A percentile compares a stretch with the other conserved stretches of the same genome.
Conservation (phyloP, 2,888 invertebrate species). For the Yponomeuta sedellus region DNA sequence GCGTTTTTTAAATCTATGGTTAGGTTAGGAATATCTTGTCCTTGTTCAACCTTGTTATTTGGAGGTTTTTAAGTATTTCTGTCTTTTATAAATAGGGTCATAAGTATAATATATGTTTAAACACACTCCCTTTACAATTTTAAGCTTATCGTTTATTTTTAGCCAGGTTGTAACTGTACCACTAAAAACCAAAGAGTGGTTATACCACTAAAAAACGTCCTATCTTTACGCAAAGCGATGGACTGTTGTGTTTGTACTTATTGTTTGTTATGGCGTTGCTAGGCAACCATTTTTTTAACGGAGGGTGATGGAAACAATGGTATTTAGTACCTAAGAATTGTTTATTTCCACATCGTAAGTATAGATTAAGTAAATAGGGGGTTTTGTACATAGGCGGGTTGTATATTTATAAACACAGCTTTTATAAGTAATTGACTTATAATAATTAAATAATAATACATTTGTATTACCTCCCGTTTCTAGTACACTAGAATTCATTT, state of each 20-base stretch:
- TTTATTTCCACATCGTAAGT: neutral
- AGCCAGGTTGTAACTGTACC: too few relatives aligned
- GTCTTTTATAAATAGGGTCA: too few relatives aligned
- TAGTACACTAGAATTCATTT: neutral
- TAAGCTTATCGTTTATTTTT: too few relatives aligned
- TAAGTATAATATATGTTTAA: too few relatives aligned
- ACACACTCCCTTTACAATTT: too few relatives aligned
- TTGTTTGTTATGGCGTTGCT: slow-evolving; percentile 6
- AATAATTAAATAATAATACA: slow-evolving; percentile 16
- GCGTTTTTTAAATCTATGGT: too few relatives aligned
- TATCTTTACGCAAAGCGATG: too few relatives aligned
- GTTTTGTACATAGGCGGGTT: neutral
- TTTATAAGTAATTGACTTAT: slow-evolving; percentile 21
- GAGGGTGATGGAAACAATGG: neutral
- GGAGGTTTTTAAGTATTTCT: too few relatives aligned
- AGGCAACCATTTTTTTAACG: neutral
- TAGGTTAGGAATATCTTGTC: too few relatives aligned
- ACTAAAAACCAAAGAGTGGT: too few relatives aligned
- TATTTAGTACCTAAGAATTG: neutral
- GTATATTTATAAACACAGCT: neutral
- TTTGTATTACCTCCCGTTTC: neutral
- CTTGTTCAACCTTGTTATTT: too few relatives aligned
- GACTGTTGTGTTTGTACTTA: slow-evolving; percentile 3
- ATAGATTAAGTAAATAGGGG: neutral
- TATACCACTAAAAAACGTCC: too few relatives aligned